phyloP scores from a whole-genome alignment of 2,113 vertebrate genomes.

The Dasyurus viverrinus region DNA sequence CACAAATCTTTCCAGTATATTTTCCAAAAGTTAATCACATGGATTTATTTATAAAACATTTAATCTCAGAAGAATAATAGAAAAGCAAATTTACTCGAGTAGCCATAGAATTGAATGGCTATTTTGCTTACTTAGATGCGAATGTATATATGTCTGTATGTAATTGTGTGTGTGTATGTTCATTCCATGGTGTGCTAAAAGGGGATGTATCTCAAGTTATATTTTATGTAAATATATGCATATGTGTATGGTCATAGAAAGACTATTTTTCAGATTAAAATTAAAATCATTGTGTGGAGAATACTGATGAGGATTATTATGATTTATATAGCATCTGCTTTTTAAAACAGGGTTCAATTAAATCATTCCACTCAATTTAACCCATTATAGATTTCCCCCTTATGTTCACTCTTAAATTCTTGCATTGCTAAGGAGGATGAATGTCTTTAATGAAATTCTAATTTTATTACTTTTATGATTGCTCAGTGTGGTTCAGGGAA shows the following conservation, averaged over 20 bases:
- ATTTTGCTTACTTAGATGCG: background rate
- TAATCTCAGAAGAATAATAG: background rate
- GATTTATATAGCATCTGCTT: constrained; percentile 6
- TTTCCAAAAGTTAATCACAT: background rate
- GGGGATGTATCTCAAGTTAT: background rate
- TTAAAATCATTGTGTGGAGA: background rate
- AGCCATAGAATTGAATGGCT: background rate
- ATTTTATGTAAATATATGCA: background rate
- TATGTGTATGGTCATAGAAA: background rate
- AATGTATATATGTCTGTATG: background rate
- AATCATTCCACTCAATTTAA: background rate
- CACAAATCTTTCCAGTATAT: background rate
- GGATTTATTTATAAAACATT: background rate
- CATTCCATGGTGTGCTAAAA: background rate
- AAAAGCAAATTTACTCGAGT: background rate
- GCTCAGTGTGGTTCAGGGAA: background rate
- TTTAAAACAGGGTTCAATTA: constrained; percentile 6
- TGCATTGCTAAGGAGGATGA: background rate
- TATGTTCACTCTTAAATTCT: constrained; percentile 12
- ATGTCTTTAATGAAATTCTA: constrained; percentile 18
- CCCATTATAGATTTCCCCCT: constrained; percentile 32
- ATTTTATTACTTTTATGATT: constrained; percentile 10
- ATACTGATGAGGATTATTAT: background rate
- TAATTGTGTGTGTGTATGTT: background rate
- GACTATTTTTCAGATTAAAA: constrained; percentile 26